Conservation (phyloP, 1,140 invertebrate species). For the Musca vetustissima region DNA sequence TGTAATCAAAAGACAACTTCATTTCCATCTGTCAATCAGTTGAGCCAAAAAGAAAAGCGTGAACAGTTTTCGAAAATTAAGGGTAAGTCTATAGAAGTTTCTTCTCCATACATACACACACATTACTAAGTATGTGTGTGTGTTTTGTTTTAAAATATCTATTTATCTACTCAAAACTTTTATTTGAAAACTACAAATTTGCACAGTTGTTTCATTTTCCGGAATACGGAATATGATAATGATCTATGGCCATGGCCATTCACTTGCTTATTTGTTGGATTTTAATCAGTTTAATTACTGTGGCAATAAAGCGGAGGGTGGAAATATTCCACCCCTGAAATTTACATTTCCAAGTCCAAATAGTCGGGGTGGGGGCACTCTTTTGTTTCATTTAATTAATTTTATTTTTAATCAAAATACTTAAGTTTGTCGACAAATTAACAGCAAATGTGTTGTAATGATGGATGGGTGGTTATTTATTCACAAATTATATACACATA, state of each 20-base stretch:
- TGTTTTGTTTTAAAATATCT: too few species aligned
- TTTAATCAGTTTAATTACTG: constrained; percentile 3
- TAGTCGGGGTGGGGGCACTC: too few species aligned
- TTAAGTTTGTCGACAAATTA: too few species aligned
- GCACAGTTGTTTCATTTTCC: constrained; percentile 10
- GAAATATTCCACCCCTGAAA: not conserved
- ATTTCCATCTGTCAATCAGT: not conserved
- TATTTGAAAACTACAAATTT: not conserved
- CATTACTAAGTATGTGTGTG: too few species aligned
- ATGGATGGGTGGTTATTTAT: too few species aligned
- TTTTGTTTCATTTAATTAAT: not conserved
- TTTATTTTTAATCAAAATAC: not conserved
- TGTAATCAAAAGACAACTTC: constrained; percentile 6
- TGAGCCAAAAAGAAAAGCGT: not conserved
- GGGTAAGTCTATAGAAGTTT: not conserved
- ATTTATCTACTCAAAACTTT: too few species aligned
- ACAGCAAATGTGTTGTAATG: too few species aligned
- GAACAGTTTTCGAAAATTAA: not conserved
- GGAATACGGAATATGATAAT: not conserved
- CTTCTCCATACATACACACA: not conserved
- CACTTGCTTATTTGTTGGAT: not conserved
- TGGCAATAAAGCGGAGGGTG: not conserved
- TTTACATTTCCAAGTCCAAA: not conserved
- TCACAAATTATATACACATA: too few species aligned
- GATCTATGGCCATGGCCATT: not conserved